Percentiles rank a stretch among this genome's conserved stretches.
phyloP scores from a whole-genome alignment of 2,888 invertebrate genomes.

The Macaria liturata region DNA sequence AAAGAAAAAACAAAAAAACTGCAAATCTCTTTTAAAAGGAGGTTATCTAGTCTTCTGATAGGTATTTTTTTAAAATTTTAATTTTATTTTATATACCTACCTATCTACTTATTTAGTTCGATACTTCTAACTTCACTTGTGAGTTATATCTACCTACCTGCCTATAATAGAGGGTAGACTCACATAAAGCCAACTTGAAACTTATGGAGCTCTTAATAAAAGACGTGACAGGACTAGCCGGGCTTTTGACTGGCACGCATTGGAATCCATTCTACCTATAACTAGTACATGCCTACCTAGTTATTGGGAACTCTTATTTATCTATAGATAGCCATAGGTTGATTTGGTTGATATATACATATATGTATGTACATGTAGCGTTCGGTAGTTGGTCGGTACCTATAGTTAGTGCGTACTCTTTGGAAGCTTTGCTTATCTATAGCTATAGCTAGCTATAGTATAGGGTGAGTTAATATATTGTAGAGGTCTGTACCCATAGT shows the following conservation, averaged over 20 bases:
- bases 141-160: not conserved
- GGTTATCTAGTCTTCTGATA: no score
- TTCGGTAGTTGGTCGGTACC: no score
- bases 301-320: conserved; percentile 6
- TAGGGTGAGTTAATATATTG: not conserved
- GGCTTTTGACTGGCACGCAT: conserved; percentile 23
- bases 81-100: no score
- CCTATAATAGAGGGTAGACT: conserved; percentile 7
- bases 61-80: no score
- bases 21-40: no score
- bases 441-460: not conserved
- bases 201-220: conserved; percentile 27
- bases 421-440: not conserved
- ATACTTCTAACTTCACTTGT: not conserved
- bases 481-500: no score
- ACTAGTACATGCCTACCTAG: not conserved
- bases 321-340: conserved; percentile 4
- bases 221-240: conserved; percentile 24
- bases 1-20: no score
- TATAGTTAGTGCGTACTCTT: no score
- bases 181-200: conserved; percentile 25
- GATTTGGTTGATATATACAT: no score
- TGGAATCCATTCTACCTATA: conserved; percentile 19
- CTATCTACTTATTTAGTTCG: no score
- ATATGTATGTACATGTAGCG: no score